Base-by-base conservation (phyloP, 2,888 invertebrate species). In the Pyrgus malvae region DNA sequence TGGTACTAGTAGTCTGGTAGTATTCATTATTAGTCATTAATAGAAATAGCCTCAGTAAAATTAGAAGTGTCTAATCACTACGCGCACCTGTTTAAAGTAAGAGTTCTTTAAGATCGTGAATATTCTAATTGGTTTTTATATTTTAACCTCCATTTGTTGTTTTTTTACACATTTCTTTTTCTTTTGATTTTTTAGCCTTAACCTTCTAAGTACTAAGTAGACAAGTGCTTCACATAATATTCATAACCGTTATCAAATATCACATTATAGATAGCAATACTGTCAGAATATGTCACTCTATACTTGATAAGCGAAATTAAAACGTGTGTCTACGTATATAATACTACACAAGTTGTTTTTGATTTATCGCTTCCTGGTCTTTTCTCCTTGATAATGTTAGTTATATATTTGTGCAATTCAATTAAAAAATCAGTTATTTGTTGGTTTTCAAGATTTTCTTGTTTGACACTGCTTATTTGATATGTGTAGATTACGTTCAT, bases 1-100 rank as follows among this genome's bases (percentile, higher is more conserved):
- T 46, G 45, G 38, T 38, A 53, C 40, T 17, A 45, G 38, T 12
- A n/a, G n/a, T n/a, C n/a, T n/a, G n/a, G n/a, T 29, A 21, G 21
- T 25, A 27, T 37, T 21, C 11, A 45, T 53, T 29, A 38, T 37
- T 44, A 29, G 37, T 12, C 19, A 29, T 21, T 29, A 37, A 27
- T 45, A 16, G 27, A 45, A 16, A 53, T 29, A 9, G 21, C 21
- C 7, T 33, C 41, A 8, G 12, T 33, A n/a, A 17, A 48, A 25
- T 23, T 23, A 23, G 23, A 23, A 46, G 35, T 21, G 12, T 48
- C 11, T 35, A 46, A 9, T 21, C 29, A 7, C 8, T 31, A 19
- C 12, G 6, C 3, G 23, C 3, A 4, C 3, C 6, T 23, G 3
- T 23, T 23, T 23, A 23, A 6, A n/a, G n/a, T n/a, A n/a, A n/a